These are phyloP conservation scores for Orchesellides sinensis DNA, from an alignment of 2,888 invertebrate species.

Conservation along the genomic window DNA sequence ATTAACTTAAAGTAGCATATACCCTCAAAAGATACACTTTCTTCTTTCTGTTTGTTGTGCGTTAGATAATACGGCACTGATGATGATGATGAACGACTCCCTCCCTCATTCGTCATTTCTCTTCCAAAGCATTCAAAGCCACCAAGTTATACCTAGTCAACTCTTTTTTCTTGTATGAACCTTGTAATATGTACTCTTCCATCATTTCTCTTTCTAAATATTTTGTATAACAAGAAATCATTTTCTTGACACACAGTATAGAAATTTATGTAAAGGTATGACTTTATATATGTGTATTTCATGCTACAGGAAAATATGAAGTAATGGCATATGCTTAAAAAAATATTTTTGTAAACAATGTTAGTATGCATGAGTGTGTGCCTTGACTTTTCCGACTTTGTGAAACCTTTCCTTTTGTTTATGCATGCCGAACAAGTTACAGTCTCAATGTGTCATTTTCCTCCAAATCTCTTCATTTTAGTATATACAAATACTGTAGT, in stretches of 20 bases:
- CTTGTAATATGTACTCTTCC: no score
- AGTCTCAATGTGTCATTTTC: constrained; percentile 61
- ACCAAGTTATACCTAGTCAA: constrained; percentile 21
- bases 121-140: constrained; percentile 37
- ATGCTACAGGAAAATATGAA: no score
- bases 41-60: constrained; percentile 44
- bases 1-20: constrained; percentile 5
- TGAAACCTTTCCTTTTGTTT: constrained; percentile 44
- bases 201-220: background rate
- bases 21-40: no score
- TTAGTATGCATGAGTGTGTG: constrained; percentile 60
- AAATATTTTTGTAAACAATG: constrained; percentile 46
- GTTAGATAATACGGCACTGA: constrained; percentile 45
- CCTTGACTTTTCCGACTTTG: constrained; percentile 13
- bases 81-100: constrained; percentile 65
- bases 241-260: no score
- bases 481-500: constrained; percentile 9
- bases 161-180: no score
- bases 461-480: constrained; percentile 60
- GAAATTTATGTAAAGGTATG: no score
- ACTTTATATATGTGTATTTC: no score
- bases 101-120: constrained; percentile 65
- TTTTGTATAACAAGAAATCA: no score
- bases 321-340: no score
- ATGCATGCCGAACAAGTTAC: constrained; percentile 47